Base-by-base conservation (phyloP, 2,888 invertebrate genomes). In the Agrotis clavis region DNA sequence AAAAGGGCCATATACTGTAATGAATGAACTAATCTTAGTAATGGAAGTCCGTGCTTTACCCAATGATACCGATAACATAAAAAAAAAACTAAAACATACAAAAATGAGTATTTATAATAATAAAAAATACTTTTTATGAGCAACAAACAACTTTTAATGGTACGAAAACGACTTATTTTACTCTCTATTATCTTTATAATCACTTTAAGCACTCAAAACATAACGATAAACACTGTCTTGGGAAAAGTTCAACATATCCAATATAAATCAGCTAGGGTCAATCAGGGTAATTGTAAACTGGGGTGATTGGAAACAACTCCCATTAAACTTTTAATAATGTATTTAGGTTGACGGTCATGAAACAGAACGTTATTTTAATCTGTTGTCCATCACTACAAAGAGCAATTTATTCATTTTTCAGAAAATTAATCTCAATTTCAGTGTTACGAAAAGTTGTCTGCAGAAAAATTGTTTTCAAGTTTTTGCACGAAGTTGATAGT, bases 41-140 rank as follows among this genome's bases (percentile, higher is more conserved):
- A 62, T 67, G 45, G 51, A 61, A 54, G 47, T 63, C 60, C 45
- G 59, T 59, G 59, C 62, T 64, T 54, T 61, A 74, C 30, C 64
- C 25, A 61, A 67, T 56, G 11, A 74, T 69, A 77, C 73, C 65
- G 71, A 64, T 67, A 73, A 67, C 66, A 63, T 71, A 69, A 62
- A 69, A 69, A 62, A 69, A 66, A 76, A 71, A 68, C 48, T 14
- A 64, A 61, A 77, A 67, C 54, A 57, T 68, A 71, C 16, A 61
- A 74, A 60, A 70, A 73, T 84, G 84, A 85, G 86, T 86, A 85
- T 86, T 84, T 78, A 81, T 79, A 76, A 77, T 66, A 74, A 62
- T 48, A 54, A 62, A 57, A 71, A 50, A 50, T 41, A 73, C 50
- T 71, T 51, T 25, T 51, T 45, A 48, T 57, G 50, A 65, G 25